A percentile compares a stretch with the other conserved stretches of the same genome.
phyloP scores from a whole-genome alignment of 2,888 invertebrate genomes.

The Hemistola chrysoprasaria region DNA sequence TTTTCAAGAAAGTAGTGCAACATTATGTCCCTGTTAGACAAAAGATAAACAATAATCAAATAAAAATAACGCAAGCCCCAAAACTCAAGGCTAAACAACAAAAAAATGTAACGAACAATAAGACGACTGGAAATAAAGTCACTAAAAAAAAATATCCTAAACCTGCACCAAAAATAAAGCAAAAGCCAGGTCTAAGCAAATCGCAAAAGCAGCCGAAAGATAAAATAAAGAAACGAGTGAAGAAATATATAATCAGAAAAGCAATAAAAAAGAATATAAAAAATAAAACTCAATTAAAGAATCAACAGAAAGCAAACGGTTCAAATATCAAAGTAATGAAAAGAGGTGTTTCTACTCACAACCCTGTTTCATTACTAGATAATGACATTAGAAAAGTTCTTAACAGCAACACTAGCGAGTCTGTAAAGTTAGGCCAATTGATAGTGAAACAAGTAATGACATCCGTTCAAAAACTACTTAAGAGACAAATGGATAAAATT shows the following conservation, averaged over 20 bases:
- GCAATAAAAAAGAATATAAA: not conserved
- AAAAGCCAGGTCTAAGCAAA: too few relatives aligned
- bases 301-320: not conserved
- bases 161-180: too few relatives aligned
- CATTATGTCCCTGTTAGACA: not conserved
- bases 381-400: constrained; percentile 12
- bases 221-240: not conserved
- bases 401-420: constrained; percentile 17
- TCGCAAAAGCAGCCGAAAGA: not conserved
- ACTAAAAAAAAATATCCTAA: too few relatives aligned
- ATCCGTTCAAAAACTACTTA: constrained; percentile 41
- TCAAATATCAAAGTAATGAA: constrained; percentile 12
- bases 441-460: constrained; percentile 43
- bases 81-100: too few relatives aligned
- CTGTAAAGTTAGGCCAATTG: constrained; percentile 24
- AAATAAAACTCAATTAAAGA: not conserved
- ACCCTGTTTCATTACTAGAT: not conserved
- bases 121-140: too few relatives aligned
- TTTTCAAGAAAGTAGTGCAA: too few relatives aligned
- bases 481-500: constrained; percentile 31
- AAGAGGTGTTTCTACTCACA: constrained; percentile 3
- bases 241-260: not conserved
- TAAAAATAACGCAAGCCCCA: too few relatives aligned
- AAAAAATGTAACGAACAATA: too few relatives aligned
- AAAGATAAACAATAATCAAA: too few relatives aligned